These are phyloP conservation scores for Diarsia brunnea DNA, from an alignment of 2,888 invertebrate species.

Conservation along the genomic window DNA sequence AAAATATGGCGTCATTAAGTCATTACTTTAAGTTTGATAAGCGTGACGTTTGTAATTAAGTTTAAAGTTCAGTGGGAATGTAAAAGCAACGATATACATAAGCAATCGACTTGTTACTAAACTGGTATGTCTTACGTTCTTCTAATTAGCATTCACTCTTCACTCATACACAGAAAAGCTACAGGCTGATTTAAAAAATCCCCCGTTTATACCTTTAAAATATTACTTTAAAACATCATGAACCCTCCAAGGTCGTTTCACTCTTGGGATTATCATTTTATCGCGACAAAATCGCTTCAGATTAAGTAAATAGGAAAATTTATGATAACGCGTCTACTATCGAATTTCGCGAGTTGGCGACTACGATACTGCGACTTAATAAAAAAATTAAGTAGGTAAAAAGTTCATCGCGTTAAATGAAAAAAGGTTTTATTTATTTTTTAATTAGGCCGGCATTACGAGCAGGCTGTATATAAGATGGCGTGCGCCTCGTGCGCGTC, in stretches of 20 bases:
- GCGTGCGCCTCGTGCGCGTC: slow-evolving; percentile 88
- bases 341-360: slow-evolving; percentile 34
- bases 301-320: slow-evolving; percentile 52
- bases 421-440: slow-evolving; percentile 67
- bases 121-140: slow-evolving; percentile 20
- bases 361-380: slow-evolving; percentile 2
- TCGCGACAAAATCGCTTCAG: slow-evolving; percentile 45
- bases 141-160: slow-evolving; percentile 34
- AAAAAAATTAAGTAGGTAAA: slow-evolving; percentile 27
- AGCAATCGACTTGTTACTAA: slow-evolving; percentile 26
- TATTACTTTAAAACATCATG: slow-evolving; percentile 6
- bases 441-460: slow-evolving; percentile 71
- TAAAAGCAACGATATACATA: slow-evolving; percentile 21
- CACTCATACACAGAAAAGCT: slow-evolving; percentile 21
- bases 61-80: slow-evolving; percentile 33
- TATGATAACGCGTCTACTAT: slow-evolving; percentile 42
- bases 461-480: slow-evolving; percentile 83
- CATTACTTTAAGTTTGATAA: slow-evolving; percentile 17
- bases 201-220: neutral
- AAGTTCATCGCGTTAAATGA: slow-evolving; percentile 43
- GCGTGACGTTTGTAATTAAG: slow-evolving; percentile 21
- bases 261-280: slow-evolving; percentile 49
- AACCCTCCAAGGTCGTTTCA: slow-evolving; percentile 42
- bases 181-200: slow-evolving; percentile 33
- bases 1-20: slow-evolving; percentile 6